Conservation (phyloP, 2,888 invertebrate genomes). For the Brachyptera risi region DNA sequence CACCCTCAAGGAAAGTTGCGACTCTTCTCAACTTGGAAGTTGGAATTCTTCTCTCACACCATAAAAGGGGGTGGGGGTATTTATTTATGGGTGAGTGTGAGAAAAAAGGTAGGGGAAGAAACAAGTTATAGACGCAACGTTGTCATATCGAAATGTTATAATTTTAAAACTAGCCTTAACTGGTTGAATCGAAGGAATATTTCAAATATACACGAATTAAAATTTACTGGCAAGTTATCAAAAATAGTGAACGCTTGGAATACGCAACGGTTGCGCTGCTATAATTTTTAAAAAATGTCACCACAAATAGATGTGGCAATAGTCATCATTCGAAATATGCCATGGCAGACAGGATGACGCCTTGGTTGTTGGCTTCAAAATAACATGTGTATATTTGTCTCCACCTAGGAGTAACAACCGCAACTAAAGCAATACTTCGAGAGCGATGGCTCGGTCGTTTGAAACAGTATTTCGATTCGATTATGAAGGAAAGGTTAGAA, state of each 20-base stretch:
- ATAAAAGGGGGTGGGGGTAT: constrained; percentile 8
- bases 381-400: not conserved
- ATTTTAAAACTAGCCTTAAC: no score
- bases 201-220: not conserved
- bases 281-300: not conserved
- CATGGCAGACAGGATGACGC: constrained; percentile 88
- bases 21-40: not conserved
- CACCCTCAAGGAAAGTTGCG: no score
- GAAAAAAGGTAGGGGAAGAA: constrained; percentile 27
- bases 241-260: not conserved
- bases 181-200: not conserved
- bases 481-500: no score
- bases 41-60: constrained; percentile 8
- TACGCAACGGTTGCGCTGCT: not conserved
- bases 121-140: constrained; percentile 28
- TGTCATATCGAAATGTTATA: constrained; percentile 20
- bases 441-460: no score
- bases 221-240: not conserved
- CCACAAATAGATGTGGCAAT: constrained; percentile 10
- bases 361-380: constrained; percentile 40
- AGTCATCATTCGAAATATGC: not conserved
- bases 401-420: not conserved
- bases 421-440: no score
- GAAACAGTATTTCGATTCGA: no score
- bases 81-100: constrained; percentile 22